Percentiles rank a stretch among this genome's conserved stretches.
These are phyloP conservation scores for Crocuta crocuta DNA, from an alignment of 2,113 vertebrate species.

Conservation along the genomic window DNA sequence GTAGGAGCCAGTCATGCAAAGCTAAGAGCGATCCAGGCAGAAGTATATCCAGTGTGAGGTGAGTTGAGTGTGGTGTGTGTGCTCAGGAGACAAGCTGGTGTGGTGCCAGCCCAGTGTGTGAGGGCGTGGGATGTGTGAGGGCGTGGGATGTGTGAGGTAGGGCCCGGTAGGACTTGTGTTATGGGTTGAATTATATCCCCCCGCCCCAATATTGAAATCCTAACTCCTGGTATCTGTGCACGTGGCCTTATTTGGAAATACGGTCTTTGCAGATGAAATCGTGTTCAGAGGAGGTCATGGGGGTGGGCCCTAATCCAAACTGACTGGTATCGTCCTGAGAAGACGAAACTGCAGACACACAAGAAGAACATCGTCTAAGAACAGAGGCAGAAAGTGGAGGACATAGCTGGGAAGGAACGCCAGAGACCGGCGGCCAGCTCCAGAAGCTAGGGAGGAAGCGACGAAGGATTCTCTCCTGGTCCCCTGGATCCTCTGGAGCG, in stretches of 20 bases:
- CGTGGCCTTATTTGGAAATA: neutral
- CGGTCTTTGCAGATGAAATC: neutral
- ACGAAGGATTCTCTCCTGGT: neutral
- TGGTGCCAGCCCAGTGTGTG: neutral
- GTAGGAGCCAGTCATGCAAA: neutral
- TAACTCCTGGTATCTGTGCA: neutral
- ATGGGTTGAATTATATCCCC: neutral
- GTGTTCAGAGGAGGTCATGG: neutral
- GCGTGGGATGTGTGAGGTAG: neutral
- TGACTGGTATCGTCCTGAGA: neutral
- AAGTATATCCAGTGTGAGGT: neutral
- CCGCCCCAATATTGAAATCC: neutral
- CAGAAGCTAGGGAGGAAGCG: neutral
- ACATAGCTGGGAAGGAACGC: neutral
- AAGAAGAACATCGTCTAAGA: accelerated
- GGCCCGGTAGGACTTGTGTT: neutral
- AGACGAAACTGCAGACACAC: neutral
- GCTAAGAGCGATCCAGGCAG: neutral
- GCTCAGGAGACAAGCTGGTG: neutral
- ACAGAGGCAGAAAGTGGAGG: neutral
- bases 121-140: too few species aligned
- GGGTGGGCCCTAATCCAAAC: neutral
- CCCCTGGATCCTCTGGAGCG: neutral
- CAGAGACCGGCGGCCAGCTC: accelerated
- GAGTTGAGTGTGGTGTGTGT: neutral